Conservation (phyloP, 1,140 invertebrate genomes). For the Pollicipes pollicipes region DNA sequence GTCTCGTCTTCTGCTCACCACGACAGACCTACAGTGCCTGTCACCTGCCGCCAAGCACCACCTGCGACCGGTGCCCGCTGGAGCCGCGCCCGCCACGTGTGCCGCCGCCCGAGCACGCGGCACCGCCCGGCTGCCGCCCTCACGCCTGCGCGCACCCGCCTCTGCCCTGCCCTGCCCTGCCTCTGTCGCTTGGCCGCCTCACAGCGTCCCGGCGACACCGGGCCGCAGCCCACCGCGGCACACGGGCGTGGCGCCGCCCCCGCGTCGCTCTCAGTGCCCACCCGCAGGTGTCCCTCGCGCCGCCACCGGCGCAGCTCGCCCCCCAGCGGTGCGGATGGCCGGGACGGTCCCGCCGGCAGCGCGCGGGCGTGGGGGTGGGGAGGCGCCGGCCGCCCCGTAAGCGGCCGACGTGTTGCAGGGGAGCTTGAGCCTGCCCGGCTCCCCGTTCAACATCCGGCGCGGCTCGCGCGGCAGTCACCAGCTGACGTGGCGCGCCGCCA, state of each 20-base stretch:
- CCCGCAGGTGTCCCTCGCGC: background rate
- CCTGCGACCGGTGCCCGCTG: too few species aligned
- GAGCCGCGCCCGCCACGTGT: background rate
- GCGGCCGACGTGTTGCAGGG: slow-evolving; percentile 39
- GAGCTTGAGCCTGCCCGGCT: slow-evolving; percentile 87
- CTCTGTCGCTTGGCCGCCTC: too few species aligned
- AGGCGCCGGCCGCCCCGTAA: background rate
- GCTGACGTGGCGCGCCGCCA: slow-evolving; percentile 66
- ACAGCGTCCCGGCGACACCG: too few species aligned
- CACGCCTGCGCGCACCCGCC: too few species aligned
- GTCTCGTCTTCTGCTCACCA: too few species aligned
- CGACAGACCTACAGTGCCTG: background rate
- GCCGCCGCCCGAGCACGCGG: too few species aligned
- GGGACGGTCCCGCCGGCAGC: too few species aligned
- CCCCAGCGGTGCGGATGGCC: too few species aligned
- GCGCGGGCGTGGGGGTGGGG: too few species aligned
- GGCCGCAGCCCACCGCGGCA: background rate
- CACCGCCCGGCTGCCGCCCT: background rate
- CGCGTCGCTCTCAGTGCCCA: background rate
- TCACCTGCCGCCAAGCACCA: background rate
- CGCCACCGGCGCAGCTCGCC: too few species aligned
- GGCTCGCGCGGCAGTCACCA: slow-evolving; percentile 79
- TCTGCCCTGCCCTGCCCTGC: background rate
- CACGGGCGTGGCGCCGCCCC: background rate
- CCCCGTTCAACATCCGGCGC: slow-evolving; percentile 77